Percentiles rank a stretch among this genome's conserved stretches.
These are phyloP conservation scores for Drosophila paulistorum DNA, from an alignment of 1,140 invertebrate species.

Conservation along the genomic window DNA sequence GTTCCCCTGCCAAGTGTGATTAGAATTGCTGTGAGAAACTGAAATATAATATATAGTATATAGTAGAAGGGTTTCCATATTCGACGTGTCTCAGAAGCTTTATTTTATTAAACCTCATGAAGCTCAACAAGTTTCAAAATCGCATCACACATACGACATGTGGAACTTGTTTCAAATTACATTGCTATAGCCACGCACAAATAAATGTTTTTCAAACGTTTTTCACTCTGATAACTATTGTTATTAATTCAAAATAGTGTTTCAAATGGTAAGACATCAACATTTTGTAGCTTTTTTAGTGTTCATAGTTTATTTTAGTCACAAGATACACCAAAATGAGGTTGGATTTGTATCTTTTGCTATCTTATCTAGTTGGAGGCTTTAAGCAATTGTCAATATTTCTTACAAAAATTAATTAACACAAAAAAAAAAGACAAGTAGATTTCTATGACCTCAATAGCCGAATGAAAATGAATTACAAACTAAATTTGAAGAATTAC, in stretches of 20 bases:
- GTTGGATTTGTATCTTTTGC: slow-evolving; percentile 4
- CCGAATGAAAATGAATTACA: too few species aligned
- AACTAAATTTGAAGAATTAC: background rate
- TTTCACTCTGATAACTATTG: too few species aligned
- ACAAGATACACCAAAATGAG: background rate
- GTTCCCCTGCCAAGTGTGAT: background rate
- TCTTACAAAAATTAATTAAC: slow-evolving; percentile 1
- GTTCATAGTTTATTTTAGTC: slow-evolving; percentile 9
- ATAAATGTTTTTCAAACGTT: too few species aligned
- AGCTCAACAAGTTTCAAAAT: background rate
- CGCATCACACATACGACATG: background rate
- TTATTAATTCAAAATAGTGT: too few species aligned
- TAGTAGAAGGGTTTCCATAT: too few species aligned
- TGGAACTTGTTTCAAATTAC: background rate
- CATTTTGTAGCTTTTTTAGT: background rate
- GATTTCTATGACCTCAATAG: too few species aligned
- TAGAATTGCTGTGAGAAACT: background rate
- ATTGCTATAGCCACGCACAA: too few species aligned
- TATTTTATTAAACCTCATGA: too few species aligned
- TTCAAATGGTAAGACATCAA: too few species aligned
- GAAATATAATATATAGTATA: too few species aligned
- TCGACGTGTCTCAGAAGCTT: too few species aligned
- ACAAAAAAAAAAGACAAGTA: background rate
- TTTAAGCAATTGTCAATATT: slow-evolving; percentile 1
- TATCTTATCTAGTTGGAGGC: background rate